Percentiles rank a stretch among this genome's conserved stretches.
Evolutionary conservation across 2,113 vertebrate species (phyloP).

Genomic region (Oncorhynchus mykiss): DNA sequence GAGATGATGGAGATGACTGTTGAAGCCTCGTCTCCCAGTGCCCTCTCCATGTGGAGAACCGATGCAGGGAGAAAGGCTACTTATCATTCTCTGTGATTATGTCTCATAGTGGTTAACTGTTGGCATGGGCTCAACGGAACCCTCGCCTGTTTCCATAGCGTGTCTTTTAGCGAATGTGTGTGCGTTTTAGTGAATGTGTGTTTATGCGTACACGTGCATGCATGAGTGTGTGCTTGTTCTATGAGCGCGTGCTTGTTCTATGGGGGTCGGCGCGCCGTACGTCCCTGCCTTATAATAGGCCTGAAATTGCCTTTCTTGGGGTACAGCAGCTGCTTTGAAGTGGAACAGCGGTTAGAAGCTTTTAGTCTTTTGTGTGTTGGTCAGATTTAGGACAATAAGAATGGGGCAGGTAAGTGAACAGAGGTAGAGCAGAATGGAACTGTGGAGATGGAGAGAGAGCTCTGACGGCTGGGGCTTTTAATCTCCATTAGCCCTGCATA

Average conservation of each 20-base stretch:
- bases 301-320: slow-evolving; percentile 25
- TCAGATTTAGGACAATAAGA: slow-evolving; percentile 11
- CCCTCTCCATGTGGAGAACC: no score
- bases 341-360: slow-evolving; percentile 30
- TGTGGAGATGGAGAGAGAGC: background rate
- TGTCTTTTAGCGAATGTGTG: background rate
- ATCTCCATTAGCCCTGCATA: slow-evolving; percentile 22
- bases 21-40: no score
- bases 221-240: background rate
- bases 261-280: background rate
- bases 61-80: no score
- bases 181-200: background rate
- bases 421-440: background rate
- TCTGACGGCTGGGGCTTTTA: background rate
- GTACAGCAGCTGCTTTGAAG: slow-evolving; percentile 15
- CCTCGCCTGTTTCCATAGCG: no score
- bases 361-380: slow-evolving; percentile 45
- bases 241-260: background rate
- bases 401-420: background rate
- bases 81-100: no score
- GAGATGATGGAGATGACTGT: no score
- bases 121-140: no score
- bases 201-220: background rate
- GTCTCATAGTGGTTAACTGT: no score
- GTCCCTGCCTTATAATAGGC: background rate